Conservation (phyloP, 1,140 invertebrate species). For the Cotesia glomerata region DNA sequence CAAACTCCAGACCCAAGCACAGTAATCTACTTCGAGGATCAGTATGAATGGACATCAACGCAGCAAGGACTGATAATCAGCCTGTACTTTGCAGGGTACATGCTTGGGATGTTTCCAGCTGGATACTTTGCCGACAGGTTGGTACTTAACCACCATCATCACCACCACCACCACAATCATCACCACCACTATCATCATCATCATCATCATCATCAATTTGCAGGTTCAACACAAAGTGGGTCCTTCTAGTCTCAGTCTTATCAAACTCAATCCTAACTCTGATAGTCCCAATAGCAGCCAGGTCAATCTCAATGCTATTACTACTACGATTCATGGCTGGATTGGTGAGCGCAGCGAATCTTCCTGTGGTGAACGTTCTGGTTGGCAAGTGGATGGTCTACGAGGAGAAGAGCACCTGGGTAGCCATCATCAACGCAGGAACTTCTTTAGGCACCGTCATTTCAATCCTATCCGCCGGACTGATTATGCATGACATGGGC, state of each 20-base stretch:
- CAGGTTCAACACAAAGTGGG: slow-evolving; percentile 79
- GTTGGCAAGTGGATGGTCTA: slow-evolving; percentile 59
- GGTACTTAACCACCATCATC: background rate
- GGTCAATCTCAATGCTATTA: slow-evolving; percentile 61
- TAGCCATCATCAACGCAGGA: slow-evolving; percentile 71
- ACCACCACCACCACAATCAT: no score
- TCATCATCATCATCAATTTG: background rate
- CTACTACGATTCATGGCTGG: slow-evolving; percentile 66
- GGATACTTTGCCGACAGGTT: slow-evolving; percentile 66
- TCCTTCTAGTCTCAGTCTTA: slow-evolving; percentile 78
- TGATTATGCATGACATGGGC: slow-evolving; percentile 69
- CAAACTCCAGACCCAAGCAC: no score
- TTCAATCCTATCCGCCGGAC: slow-evolving; percentile 74
- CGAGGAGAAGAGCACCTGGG: slow-evolving; percentile 60
- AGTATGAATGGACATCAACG: slow-evolving; percentile 73
- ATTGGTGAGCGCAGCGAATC: slow-evolving; percentile 62
- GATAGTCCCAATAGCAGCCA: slow-evolving; percentile 69
- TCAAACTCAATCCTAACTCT: slow-evolving; percentile 78
- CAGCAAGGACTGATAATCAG: slow-evolving; percentile 76
- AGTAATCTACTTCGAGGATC: slow-evolving; percentile 65
- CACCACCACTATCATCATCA: no score
- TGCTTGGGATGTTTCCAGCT: slow-evolving; percentile 72
- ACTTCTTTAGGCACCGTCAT: slow-evolving; percentile 80
- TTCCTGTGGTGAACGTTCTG: slow-evolving; percentile 56
- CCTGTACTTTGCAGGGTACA: slow-evolving; percentile 88